Base-by-base conservation (phyloP, 2,113 vertebrate genomes). In the Athene cunicularia region DNA sequence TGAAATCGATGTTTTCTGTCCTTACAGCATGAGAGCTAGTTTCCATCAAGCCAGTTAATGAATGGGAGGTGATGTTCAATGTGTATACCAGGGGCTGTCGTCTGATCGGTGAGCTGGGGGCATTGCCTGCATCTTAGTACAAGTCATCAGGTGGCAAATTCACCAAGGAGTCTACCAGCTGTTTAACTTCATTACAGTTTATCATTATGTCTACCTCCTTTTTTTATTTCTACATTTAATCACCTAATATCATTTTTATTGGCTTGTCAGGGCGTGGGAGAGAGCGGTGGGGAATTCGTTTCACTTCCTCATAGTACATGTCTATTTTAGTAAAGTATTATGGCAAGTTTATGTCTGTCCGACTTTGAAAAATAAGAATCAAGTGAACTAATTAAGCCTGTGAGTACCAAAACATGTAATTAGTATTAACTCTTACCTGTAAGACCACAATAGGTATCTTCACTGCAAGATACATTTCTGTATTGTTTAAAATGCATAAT, bases 161-260 rank as follows among this genome's bases (percentile, higher is more conserved):
- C 97, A 97, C 92, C 94, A 95, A 96, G 96, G 95, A 98, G 87
- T 62, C 91, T 27, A 55, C 94, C 97, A 98, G 97, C 97, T 97
- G 96, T 90, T 97, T 90, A 94, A 87, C 93, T 97, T 98, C 93
- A 96, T 98, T 98, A 96, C 80, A 77, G 30, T 97, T 98, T 97
- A 97, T 98, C 98, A 97, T 97, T 97, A 91, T 96, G 95, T 97
- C 96, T 97, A 68, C 95, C 89, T 98, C 91, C 91, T 93, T 95
- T 91, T 85, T 95, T 96, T 90, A 95, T 94, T 97, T 97, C 97
- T 96, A 37, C 75, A 62, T 97, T 97, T 97, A 97, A 98, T 97
- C 95, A 97, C 91, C 95, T 97, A 98, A 95, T 97, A 97, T 86
- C 41, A 95, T 97, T 98, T 98, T 98, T 98, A 98, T 97, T 67